These are phyloP conservation scores for Drepana arcuata DNA, from an alignment of 1,140 invertebrate genomes.

Conservation along the genomic window DNA sequence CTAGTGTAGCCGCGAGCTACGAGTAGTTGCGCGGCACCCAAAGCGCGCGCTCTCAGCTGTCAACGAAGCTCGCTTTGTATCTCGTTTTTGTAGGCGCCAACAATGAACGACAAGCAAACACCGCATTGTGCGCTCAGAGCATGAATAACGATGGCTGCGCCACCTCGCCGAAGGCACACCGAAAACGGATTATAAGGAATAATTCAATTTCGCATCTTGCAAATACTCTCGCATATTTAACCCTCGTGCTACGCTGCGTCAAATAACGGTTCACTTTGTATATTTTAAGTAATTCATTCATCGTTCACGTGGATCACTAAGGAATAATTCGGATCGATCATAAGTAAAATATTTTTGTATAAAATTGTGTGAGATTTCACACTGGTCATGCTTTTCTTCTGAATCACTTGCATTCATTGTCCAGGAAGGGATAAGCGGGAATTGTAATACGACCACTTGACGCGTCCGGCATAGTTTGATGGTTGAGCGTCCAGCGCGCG, in stretches of 20 bases:
- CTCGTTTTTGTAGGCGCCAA: constrained; percentile 37
- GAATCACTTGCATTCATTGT: constrained; percentile 52
- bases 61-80: constrained; percentile 29
- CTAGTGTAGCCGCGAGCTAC: neutral
- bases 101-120: constrained; percentile 63
- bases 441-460: constrained; percentile 51
- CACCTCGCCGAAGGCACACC: constrained; percentile 38
- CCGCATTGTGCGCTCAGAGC: constrained; percentile 38
- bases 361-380: constrained; percentile 46
- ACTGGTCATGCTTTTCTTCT: constrained; percentile 40
- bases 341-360: no score
- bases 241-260: no score
- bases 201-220: constrained; percentile 53
- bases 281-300: no score
- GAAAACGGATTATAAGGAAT: constrained; percentile 41
- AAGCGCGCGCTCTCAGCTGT: constrained; percentile 34
- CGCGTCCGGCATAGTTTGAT: no score
- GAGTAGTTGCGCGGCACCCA: no score
- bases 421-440: constrained; percentile 43
- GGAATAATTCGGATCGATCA: no score
- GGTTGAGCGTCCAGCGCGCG: constrained; percentile 31
- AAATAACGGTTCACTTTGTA: no score
- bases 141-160: constrained; percentile 57
- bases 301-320: no score
- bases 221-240: no score